Conservation (phyloP, 1,140 invertebrate species). For the Chrysopa pallens region DNA sequence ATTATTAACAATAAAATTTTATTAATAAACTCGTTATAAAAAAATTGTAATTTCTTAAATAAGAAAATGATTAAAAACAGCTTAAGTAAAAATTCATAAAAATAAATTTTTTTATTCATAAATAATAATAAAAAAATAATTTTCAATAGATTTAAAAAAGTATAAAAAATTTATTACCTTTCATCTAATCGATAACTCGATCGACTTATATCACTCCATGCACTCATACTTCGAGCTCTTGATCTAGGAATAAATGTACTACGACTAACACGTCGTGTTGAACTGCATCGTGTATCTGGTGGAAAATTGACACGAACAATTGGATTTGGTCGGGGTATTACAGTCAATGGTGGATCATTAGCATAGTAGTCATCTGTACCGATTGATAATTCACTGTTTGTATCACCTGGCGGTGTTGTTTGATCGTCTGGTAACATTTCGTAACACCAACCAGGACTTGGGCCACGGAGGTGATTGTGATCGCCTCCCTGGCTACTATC, state of each 20-base stretch:
- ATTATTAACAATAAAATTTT: too few relatives aligned
- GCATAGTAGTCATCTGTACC: not conserved
- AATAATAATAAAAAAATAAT: too few relatives aligned
- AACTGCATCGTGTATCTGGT: constrained; percentile 38
- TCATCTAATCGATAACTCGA: constrained; percentile 65
- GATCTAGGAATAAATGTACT: constrained; percentile 26
- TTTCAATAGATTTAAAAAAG: too few relatives aligned
- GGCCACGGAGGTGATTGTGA: constrained; percentile 21
- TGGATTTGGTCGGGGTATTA: constrained; percentile 22
- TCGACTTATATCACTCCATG: constrained; percentile 64
- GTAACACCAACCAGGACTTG: constrained; percentile 28
- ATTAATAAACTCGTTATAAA: too few relatives aligned
- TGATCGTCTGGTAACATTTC: constrained; percentile 30
- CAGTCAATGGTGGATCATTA: constrained; percentile 15
- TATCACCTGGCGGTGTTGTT: constrained; percentile 7
- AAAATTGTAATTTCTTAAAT: too few relatives aligned
- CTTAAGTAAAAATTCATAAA: too few relatives aligned
- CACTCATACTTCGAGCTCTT: constrained; percentile 58
- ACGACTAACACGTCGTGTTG: constrained; percentile 27
- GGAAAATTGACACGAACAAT: constrained; percentile 46
- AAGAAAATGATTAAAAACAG: too few relatives aligned
- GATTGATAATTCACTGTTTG: constrained; percentile 14
- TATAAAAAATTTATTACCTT: constrained; percentile 33
- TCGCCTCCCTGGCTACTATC: constrained; percentile 15
- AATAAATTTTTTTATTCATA: too few relatives aligned